These are phyloP conservation scores for Pollenia griseotomentosa DNA, from an alignment of 2,888 invertebrate species.

Conservation along the genomic window DNA sequence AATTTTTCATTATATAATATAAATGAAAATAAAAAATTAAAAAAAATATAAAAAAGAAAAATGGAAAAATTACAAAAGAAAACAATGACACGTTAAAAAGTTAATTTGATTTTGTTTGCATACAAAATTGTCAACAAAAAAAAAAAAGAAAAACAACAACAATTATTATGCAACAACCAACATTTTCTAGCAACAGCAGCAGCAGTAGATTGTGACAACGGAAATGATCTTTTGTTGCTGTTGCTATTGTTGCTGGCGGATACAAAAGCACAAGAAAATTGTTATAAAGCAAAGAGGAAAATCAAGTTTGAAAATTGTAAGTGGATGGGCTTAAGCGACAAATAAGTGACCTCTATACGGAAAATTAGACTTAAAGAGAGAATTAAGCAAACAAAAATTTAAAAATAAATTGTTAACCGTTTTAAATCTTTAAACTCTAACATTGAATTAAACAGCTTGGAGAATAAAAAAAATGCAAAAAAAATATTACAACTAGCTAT, in stretches of 20 bases:
- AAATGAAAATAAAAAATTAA: background rate
- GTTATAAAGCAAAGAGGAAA: background rate
- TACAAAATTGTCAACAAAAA: slow-evolving; percentile 28
- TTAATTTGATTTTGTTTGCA: slow-evolving; percentile 28
- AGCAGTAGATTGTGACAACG: slow-evolving; percentile 20
- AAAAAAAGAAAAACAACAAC: background rate
- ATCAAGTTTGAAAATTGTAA: too few relatives aligned
- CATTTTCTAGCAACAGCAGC: background rate
- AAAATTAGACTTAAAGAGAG: too few relatives aligned
- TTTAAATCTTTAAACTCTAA: too few relatives aligned
- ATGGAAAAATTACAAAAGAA: background rate
- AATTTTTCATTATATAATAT: too few relatives aligned
- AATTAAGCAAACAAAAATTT: too few relatives aligned
- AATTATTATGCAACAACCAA: slow-evolving; percentile 31
- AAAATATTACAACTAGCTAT: too few relatives aligned
- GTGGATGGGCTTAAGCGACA: too few relatives aligned
- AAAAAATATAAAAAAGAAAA: background rate
- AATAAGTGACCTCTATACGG: too few relatives aligned
- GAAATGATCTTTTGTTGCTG: slow-evolving; percentile 15
- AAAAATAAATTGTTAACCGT: too few relatives aligned
- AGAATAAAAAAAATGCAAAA: too few relatives aligned
- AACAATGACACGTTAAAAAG: slow-evolving; percentile 12
- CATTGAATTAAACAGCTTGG: too few relatives aligned
- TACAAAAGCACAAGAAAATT: background rate
- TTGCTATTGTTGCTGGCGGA: background rate